Percentiles rank a stretch among this genome's conserved stretches.
These are phyloP conservation scores for Eurois occulta DNA, from an alignment of 2,888 invertebrate genomes.

Conservation along the genomic window DNA sequence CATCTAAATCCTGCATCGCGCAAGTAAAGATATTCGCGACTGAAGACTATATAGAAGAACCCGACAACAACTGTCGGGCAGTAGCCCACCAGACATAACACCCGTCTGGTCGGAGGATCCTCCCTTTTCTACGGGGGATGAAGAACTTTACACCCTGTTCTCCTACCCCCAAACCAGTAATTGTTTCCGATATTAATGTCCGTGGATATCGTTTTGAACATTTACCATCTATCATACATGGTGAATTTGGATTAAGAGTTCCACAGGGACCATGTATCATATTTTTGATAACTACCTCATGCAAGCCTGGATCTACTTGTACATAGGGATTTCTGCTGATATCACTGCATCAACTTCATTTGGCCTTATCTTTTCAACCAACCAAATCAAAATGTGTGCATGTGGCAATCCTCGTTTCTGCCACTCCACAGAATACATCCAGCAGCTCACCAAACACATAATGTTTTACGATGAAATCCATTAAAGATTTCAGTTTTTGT, in stretches of 20 bases:
- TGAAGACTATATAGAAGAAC: too few relatives aligned
- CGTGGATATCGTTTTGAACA: slow-evolving; percentile 58
- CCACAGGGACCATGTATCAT: not conserved
- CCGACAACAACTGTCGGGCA: too few relatives aligned
- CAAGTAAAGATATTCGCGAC: too few relatives aligned
- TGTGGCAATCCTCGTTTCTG: not conserved
- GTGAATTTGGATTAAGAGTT: slow-evolving; percentile 37
- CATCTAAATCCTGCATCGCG: too few relatives aligned
- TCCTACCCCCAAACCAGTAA: too few relatives aligned
- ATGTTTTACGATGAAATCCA: slow-evolving; percentile 27
- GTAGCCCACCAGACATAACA: too few relatives aligned
- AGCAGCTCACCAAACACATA: slow-evolving; percentile 48
- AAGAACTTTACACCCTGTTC: too few relatives aligned
- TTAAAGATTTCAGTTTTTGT: slow-evolving; percentile 3
- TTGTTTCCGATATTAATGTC: not conserved
- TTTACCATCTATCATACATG: slow-evolving; percentile 63
- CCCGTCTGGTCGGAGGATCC: too few relatives aligned
- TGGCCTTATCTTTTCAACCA: not conserved
- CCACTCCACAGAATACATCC: too few relatives aligned
- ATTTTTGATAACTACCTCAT: not conserved
- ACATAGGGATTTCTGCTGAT: not conserved
- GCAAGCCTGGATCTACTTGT: not conserved
- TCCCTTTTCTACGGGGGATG: too few relatives aligned
- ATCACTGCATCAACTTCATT: not conserved
- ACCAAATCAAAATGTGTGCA: not conserved